Percentiles rank a stretch among this genome's conserved stretches.
These are phyloP conservation scores for Ernsta delagoae DNA, from an alignment of 2,888 invertebrate species.

Conservation along the genomic window DNA sequence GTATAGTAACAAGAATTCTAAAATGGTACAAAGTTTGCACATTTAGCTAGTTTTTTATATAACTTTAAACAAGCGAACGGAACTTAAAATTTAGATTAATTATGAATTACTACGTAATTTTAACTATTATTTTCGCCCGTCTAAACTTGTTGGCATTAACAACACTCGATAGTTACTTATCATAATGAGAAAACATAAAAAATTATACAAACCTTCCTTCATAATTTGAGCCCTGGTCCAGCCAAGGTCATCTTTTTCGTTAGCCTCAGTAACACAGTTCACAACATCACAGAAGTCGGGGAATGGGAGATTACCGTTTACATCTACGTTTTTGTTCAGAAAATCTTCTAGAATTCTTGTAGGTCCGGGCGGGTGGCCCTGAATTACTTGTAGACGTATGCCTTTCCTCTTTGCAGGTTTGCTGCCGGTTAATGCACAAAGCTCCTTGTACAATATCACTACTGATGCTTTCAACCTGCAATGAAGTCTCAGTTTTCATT, in stretches of 20 bases:
- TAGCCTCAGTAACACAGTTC: constrained; percentile 57
- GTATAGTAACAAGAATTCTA: no score
- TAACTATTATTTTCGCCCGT: no score
- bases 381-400: constrained; percentile 53
- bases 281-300: constrained; percentile 82
- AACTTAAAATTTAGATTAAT: no score
- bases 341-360: constrained; percentile 57
- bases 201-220: constrained; percentile 56
- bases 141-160: no score
- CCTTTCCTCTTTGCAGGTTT: constrained; percentile 51
- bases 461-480: constrained; percentile 59
- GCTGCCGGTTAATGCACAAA: constrained; percentile 55
- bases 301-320: constrained; percentile 58
- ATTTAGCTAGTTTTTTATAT: no score
- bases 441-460: constrained; percentile 55
- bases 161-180: no score
- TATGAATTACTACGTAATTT: no score
- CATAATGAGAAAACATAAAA: no score
- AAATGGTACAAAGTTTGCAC: no score
- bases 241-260: constrained; percentile 50
- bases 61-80: no score
- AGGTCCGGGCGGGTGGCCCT: constrained; percentile 62
- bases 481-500: background rate
- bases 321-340: constrained; percentile 58
- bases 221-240: constrained; percentile 53